Evolutionary conservation across 2,888 invertebrate species (phyloP), one percentile per base, ranked within the genome.

Genomic region (Heliconius sara): DNA sequence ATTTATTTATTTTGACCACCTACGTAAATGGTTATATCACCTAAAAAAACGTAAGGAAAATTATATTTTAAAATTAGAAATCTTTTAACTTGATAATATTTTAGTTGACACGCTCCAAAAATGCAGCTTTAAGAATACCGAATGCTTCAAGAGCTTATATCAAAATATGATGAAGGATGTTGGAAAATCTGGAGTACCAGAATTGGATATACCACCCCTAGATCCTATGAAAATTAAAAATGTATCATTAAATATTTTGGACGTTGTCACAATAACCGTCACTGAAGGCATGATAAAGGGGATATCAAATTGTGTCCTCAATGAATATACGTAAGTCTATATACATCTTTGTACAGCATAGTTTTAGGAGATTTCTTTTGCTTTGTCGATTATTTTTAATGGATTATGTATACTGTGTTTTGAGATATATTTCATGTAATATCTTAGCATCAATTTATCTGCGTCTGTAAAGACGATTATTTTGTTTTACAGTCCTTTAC

Each of bases 91-190:
- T 66, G 19, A 6, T 13, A 19, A 63, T 75, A 52, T 78, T 80
- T n/a, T 67, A 80, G 80, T 76, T 70, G 76, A 76, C 34, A 75
- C 25, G 0, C 39, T 76, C 34, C 1, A 65, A 52, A 73, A 76
- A 80, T 83, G 83, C 65, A 80, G 81, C 34, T 71, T 80, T n/a
- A 81, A 79, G 57, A 80, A 83, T 68, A 30, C 70, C 4, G 77
- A 80, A 71, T 83, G 83, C 67, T 12, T 80, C 16, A 77, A 65
- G 39, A 39, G 22, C 0, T 65, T 78, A 30, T 82, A 76, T 73
- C 74, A 80, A n/a, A 79, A 80, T 13, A 30, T 81, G 1, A 16
- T 80, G 0, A 47, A 57, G 22, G 47, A 73, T 12, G n/a, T 79
- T 22, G 80, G 72, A 7, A 52, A 39, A 25, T 67, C 66, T 43